Conservation (phyloP, 2,888 invertebrate genomes). For the Pristionchus maxplancki region DNA sequence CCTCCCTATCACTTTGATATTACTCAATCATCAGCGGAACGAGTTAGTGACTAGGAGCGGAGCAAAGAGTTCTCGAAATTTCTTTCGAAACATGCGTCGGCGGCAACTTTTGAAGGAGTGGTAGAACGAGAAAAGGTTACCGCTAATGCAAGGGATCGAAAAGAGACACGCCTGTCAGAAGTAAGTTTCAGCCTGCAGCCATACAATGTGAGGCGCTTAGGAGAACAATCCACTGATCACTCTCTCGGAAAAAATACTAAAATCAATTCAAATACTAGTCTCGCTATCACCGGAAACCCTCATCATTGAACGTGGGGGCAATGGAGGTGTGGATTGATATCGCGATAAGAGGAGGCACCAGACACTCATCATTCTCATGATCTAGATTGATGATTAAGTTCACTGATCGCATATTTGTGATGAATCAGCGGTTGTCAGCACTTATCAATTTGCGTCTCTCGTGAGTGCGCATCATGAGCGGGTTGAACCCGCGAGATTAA, state of each 20-base stretch:
- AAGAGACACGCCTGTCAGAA: background rate
- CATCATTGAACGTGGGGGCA: background rate
- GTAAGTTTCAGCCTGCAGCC: background rate
- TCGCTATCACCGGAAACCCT: conserved; percentile 14
- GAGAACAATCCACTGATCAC: background rate
- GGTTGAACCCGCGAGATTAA: background rate
- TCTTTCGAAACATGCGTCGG: background rate
- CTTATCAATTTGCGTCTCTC: background rate
- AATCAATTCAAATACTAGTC: background rate
- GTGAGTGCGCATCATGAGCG: background rate
- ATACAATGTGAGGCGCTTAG: background rate
- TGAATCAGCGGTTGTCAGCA: background rate
- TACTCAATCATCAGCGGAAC: conserved; percentile 28
- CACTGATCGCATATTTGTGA: background rate
- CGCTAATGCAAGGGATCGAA: background rate
- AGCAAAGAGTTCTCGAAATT: background rate
- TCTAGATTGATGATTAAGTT: background rate
- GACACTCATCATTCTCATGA: background rate
- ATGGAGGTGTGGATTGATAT: background rate
- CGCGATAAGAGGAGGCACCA: background rate
- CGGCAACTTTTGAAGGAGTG: conserved; percentile 17
- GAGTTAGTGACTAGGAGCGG: background rate
- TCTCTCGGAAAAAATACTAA: background rate
- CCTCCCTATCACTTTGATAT: conserved; percentile 31
- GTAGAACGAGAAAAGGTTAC: background rate